phyloP scores from a whole-genome alignment of 2,888 invertebrate species.

The Blastobasis lacticolella region DNA sequence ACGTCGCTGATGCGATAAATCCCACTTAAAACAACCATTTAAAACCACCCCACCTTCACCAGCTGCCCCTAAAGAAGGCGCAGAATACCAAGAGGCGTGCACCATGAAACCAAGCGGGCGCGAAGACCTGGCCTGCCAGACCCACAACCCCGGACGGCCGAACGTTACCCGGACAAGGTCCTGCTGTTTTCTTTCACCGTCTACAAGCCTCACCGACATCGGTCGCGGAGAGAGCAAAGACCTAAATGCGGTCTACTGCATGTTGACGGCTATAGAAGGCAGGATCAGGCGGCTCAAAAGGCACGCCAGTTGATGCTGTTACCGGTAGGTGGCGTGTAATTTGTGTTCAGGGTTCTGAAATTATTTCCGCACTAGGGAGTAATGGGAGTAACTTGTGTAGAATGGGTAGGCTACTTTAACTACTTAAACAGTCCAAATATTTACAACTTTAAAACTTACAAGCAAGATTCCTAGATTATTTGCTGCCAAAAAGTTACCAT shows the following conservation, averaged over 20 bases:
- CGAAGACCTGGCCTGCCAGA: constrained; percentile 35
- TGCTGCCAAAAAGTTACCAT: too few relatives aligned
- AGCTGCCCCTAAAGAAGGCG: neutral
- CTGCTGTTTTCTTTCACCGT: constrained; percentile 21
- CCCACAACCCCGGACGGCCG: constrained; percentile 5
- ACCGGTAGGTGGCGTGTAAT: too few relatives aligned
- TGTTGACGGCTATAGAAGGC: constrained; percentile 53
- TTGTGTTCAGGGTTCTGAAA: too few relatives aligned
- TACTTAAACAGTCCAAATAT: too few relatives aligned
- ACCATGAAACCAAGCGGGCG: constrained; percentile 51
- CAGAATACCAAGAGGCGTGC: constrained; percentile 23
- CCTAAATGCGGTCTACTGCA: constrained; percentile 43
- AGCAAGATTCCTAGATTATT: too few relatives aligned
- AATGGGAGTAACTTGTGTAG: too few relatives aligned
- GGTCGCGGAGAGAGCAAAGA: constrained; percentile 38
- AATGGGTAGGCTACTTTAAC: too few relatives aligned
- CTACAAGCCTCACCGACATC: constrained; percentile 38
- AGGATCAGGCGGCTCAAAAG: constrained; percentile 46
- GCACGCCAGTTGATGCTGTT: constrained; percentile 12
- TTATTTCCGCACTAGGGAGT: too few relatives aligned
- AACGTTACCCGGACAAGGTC: neutral
- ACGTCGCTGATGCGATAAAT: too few relatives aligned
- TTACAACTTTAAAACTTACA: too few relatives aligned
- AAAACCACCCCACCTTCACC: too few relatives aligned
- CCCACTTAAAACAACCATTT: too few relatives aligned